These are phyloP conservation scores for Drosophila virilis DNA, from an alignment of 1,140 invertebrate species.

Conservation along the genomic window DNA sequence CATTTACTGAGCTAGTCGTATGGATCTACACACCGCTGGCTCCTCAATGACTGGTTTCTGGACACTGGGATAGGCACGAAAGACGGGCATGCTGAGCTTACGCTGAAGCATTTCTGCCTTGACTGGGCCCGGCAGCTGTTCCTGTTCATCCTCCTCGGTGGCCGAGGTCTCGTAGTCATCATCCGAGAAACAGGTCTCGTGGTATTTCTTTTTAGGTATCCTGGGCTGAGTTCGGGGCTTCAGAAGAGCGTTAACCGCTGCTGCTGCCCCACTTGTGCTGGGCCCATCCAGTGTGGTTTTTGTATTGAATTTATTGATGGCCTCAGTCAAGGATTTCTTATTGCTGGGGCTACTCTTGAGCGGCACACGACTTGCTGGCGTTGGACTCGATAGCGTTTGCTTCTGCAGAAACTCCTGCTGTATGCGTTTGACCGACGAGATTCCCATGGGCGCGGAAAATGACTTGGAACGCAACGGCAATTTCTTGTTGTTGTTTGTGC, in stretches of 20 bases:
- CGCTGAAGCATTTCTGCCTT: conserved; percentile 67
- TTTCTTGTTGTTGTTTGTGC: conserved; percentile 52
- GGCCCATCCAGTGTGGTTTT: conserved; percentile 52
- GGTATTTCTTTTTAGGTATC: conserved; percentile 85
- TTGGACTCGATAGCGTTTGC: conserved; percentile 64
- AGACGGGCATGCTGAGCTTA: conserved; percentile 81
- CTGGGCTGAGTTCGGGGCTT: conserved; percentile 62
- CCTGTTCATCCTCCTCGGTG: conserved; percentile 81
- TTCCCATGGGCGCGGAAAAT: conserved; percentile 75
- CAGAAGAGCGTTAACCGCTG: conserved; percentile 53
- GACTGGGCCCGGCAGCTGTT: conserved; percentile 43
- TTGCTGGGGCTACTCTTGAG: conserved; percentile 60
- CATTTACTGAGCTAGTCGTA: background rate
- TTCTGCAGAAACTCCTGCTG: conserved; percentile 85
- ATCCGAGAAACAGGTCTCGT: conserved; percentile 87
- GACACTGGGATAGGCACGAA: conserved; percentile 76
- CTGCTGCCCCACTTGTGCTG: conserved; percentile 59
- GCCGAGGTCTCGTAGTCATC: conserved; percentile 85
- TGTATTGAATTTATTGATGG: conserved; percentile 72
- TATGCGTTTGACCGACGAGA: conserved; percentile 85
- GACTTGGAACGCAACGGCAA: conserved; percentile 75
- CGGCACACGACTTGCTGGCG: conserved; percentile 52
- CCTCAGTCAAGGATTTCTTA: conserved; percentile 75
- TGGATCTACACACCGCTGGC: conserved; percentile 69
- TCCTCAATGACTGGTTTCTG: conserved; percentile 73